phyloP scores from a whole-genome alignment of 2,888 invertebrate genomes.

The Drosophila formosana region DNA sequence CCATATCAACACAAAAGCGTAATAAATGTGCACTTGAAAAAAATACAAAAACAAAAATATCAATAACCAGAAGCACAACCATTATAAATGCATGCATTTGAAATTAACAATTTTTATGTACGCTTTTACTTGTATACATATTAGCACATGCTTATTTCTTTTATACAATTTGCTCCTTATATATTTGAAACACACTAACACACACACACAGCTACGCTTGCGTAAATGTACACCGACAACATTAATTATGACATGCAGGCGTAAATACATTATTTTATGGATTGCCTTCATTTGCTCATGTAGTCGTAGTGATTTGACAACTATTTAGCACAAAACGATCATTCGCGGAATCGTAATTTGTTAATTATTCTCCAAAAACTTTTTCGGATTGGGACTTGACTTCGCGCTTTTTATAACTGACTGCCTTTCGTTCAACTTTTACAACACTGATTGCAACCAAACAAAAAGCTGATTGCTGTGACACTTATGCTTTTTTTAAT shows the following conservation, averaged over 20 bases:
- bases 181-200: background rate
- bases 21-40: background rate
- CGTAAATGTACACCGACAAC: background rate
- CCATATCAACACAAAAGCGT: too few relatives aligned
- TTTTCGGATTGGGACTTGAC: background rate
- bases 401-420: background rate
- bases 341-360: background rate
- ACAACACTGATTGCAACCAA: background rate
- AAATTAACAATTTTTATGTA: background rate
- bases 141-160: too few relatives aligned
- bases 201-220: background rate
- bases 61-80: too few relatives aligned
- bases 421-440: background rate
- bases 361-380: background rate
- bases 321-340: background rate
- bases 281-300: background rate
- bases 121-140: background rate
- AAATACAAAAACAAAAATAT: background rate
- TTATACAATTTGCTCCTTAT: background rate
- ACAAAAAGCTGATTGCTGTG: background rate
- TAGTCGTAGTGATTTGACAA: background rate
- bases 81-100: background rate
- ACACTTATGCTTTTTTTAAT: background rate
- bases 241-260: background rate
- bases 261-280: background rate